Base-by-base conservation (phyloP, 1,140 invertebrate genomes). In the Drosophila watanabei region DNA sequence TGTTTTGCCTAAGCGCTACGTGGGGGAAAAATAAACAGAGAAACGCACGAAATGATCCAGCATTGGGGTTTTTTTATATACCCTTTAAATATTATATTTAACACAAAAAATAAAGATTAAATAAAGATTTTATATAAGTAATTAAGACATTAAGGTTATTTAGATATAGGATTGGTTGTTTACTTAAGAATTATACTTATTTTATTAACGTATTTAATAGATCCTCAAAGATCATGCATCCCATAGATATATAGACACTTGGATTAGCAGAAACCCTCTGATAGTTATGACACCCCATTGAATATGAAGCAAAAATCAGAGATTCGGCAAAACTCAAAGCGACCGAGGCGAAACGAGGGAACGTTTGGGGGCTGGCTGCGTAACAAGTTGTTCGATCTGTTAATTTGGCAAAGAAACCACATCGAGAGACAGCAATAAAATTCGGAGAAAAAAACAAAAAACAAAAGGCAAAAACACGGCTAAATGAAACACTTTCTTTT, bases 401-500 rank as follows among this genome's bases (percentile, higher is more conserved):
- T 89, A 89, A 88, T 89, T 89, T 80, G 85, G 57, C 43, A 43
- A 70, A 65, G 65, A 62, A 80, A 82, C 69, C 71, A 62, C 49
- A 41, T 8, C 56, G 58, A 41, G 58, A 41, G 20, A 65, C 7
- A 18, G 46, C 32, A 45, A 73, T 75, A 73, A 79, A 63, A 63
- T 24, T 62, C n/a, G 4, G 18, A 33, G n/a, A 20, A 52, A 49
- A 49, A 49, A 5, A n/a, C 10, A 30, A 49, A 49, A 16, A 28
- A 49, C 1, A 51, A 32, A 32, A n/a, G 6, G n/a, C 0, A 32
- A 52, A 63, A 62, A 76, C 41, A 59, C 54, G 32, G 18, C 43
- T 35, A 78, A 62, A 84, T 63, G 78, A 79, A 89, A 88, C 85
- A 88, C 85, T 88, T 88, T 88, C 85, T 88, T 88, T 89, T 88